Conservation (phyloP, 2,797 vertebrate species). For the Rhyacichthys aspro region DNA sequence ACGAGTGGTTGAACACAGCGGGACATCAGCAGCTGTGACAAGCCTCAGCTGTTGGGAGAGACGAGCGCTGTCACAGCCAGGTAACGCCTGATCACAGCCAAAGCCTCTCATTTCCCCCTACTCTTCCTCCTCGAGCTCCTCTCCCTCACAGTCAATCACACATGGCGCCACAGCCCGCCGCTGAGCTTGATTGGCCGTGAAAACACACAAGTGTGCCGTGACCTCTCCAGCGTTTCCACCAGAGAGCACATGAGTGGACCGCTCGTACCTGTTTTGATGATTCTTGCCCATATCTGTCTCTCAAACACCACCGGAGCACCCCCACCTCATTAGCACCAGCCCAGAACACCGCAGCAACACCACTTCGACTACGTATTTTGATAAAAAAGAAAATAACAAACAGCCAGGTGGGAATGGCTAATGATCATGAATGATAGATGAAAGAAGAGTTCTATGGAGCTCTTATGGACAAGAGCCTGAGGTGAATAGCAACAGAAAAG, state of each 20-base stretch:
- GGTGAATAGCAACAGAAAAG: slow-evolving; percentile 49
- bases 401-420: slow-evolving; percentile 68
- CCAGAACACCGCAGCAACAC: slow-evolving; percentile 39
- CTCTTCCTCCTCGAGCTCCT: slow-evolving; percentile 3
- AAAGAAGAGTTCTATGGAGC: slow-evolving; percentile 62
- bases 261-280: slow-evolving; percentile 16
- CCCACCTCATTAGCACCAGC: slow-evolving; percentile 52
- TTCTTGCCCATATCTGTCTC: slow-evolving; percentile 24
- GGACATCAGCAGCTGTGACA: slow-evolving; percentile 73
- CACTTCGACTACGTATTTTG: slow-evolving; percentile 18
- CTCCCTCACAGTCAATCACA: slow-evolving; percentile 53
- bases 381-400: slow-evolving; percentile 42
- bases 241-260: slow-evolving; percentile 15
- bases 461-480: slow-evolving; percentile 57
- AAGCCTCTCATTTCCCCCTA: slow-evolving; percentile 48
- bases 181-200: slow-evolving; percentile 71
- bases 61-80: slow-evolving; percentile 72
- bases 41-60: slow-evolving; percentile 76
- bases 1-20: slow-evolving; percentile 63
- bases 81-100: slow-evolving; percentile 72
- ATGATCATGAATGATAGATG: slow-evolving; percentile 72
- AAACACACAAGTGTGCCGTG: slow-evolving; percentile 58
- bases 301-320: neutral
- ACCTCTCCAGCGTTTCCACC: slow-evolving; percentile 53
- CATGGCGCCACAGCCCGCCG: slow-evolving; percentile 50